These are phyloP conservation scores for Polymixis lichenea DNA, from an alignment of 2,888 invertebrate genomes.

Conservation along the genomic window DNA sequence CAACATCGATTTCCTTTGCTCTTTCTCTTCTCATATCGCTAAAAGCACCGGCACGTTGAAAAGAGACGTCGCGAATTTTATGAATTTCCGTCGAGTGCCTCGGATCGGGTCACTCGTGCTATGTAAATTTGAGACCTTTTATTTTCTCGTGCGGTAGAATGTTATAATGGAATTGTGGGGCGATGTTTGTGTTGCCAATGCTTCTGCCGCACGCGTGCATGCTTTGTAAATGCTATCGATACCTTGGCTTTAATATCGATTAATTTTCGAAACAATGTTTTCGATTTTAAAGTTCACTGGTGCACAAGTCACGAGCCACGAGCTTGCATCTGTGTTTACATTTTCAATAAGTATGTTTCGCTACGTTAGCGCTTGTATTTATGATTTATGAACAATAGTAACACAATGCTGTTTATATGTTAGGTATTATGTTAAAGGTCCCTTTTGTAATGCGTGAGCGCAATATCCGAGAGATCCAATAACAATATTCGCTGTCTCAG, in stretches of 20 bases:
- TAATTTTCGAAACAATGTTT: slow-evolving; percentile 80
- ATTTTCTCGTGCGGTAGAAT: slow-evolving; percentile 80
- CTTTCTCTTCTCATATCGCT: slow-evolving; percentile 70
- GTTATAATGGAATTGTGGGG: slow-evolving; percentile 80
- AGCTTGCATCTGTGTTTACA: slow-evolving; percentile 70
- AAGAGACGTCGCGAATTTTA: slow-evolving; percentile 77
- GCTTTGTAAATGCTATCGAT: slow-evolving; percentile 72
- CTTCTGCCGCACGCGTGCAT: slow-evolving; percentile 77
- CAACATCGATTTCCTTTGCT: slow-evolving; percentile 77
- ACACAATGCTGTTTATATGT: slow-evolving; percentile 52
- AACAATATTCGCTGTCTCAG: slow-evolving; percentile 52
- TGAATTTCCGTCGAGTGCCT: slow-evolving; percentile 71
- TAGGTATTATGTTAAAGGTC: slow-evolving; percentile 57
- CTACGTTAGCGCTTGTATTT: slow-evolving; percentile 66
- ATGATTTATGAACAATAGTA: slow-evolving; percentile 66
- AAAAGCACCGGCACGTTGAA: slow-evolving; percentile 70
- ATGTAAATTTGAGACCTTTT: slow-evolving; percentile 85
- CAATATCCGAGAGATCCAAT: slow-evolving; percentile 37
- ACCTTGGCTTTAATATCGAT: slow-evolving; percentile 73
- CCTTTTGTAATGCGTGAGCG: slow-evolving; percentile 34
- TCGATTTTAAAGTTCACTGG: slow-evolving; percentile 77
- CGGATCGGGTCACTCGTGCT: slow-evolving; percentile 79
- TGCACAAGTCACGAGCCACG: slow-evolving; percentile 73
- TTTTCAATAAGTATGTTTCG: slow-evolving; percentile 73
- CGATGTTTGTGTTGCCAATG: slow-evolving; percentile 77